Evolutionary conservation across 1,140 invertebrate species (phyloP), one percentile per base, ranked within the genome.

Genomic region (Solenopsis fugax): DNA sequence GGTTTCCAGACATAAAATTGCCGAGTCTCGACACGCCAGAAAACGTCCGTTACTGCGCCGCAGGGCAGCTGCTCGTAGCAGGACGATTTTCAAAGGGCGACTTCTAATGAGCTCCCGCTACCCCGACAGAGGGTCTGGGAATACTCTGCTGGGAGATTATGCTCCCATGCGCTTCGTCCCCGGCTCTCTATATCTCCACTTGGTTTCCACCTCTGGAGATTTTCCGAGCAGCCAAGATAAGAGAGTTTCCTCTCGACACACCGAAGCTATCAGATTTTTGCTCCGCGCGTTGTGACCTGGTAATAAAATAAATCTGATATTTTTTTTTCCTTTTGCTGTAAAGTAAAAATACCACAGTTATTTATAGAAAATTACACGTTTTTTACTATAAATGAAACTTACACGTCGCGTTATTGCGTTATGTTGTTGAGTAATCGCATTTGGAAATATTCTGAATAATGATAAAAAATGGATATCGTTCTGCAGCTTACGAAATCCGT

Each of bases 21-120:
- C 3, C 41, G 18, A 29, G 37, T 10, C 24, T 6, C 37, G 12
- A 52, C n/a, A 13, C 29, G 6, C 45, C 41, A 48, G 10, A 16
- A 56, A 54, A 9, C 76, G 41, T 73, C 80, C 80, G 67, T 45
- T 73, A 69, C 77, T 80, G 77, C 4, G 45, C 62, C 67, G 80
- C n/a, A 73, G 41, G 54, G 41, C 80, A 82, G 80, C 80, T 82
- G 80, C 52, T 82, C 54, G 52, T 52, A 82, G 52, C 64, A 54
- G 48, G n/a, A 67, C 64, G 52, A 58, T 58, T 73, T 82, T 82
- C 80, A 82, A 82, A 82, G 80, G 69, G 80, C 80, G 54, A 82
- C 80, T 82, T 82, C 80, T 82, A 82, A 82, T 73, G 80, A 82
- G 67, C 77, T 81, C 64, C 52, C 16, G 48, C 52, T 72, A 56